Base-by-base conservation (phyloP, 2,113 vertebrate genomes). In the Mormyrus iriodes region DNA sequence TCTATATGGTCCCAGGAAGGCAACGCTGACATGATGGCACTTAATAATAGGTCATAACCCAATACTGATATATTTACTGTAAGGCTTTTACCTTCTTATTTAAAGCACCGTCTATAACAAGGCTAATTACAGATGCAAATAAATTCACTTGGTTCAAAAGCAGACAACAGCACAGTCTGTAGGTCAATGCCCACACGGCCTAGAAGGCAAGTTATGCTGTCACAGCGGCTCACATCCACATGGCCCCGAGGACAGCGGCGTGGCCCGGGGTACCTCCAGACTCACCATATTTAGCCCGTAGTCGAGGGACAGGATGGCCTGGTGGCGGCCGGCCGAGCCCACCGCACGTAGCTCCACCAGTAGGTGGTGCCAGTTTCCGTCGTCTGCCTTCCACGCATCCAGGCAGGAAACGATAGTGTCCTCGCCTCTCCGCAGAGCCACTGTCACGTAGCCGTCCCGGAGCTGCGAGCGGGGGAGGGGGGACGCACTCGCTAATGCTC, bases 291-390 rank as follows among this genome's bases (percentile, higher is more conserved):
- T 97, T 52, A 97, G 96, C 48, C 97, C 97, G 0, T 98, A 97
- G 91, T 99, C 97, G 0, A 98, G 93, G 46, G 96, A 96, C 90
- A 99, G 90, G 51, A 96, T 91, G 0, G 96, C 96, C 48, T 95
- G 95, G 2, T 92, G 92, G 10, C 91, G 89, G 8, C 55, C 52
- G 0, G 86, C 93, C 85, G 92, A 91, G 13, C 92, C 92, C 0
- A 92, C 89, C 17, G 93, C 95, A 90, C 94, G 95, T 31, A 98
- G 94, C 17, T 97, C 96, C 91, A 98, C 91, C 91, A 96, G 95
- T 31, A 97, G 55, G 46, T 98, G 96, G 91, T 98, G 97, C 97
- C 97, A 98, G 90, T 95, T 96, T 0, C 97, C 97, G 0, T 98
- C 97, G 15, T 97, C 96, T 83, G 96, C 96, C 88, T 95, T 94